Evolutionary conservation across 2,113 vertebrate species (phyloP).

Genomic region (Rhadina sibilatrix): DNA sequence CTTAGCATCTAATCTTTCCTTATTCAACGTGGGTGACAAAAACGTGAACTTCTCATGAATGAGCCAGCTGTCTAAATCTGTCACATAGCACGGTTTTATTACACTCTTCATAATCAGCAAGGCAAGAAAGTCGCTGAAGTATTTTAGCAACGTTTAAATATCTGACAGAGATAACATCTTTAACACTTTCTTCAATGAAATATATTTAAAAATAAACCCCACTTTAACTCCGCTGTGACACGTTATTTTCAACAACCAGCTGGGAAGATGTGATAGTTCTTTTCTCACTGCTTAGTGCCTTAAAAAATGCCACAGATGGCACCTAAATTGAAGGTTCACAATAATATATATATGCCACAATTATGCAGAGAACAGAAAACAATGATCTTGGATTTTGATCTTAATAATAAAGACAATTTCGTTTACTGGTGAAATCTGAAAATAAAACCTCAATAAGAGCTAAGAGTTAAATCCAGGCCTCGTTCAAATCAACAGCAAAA

Average conservation of each 20-base stretch:
- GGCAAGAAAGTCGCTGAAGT: constrained; percentile 48
- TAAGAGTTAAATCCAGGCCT: background rate
- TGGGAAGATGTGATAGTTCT: background rate
- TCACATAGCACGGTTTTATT: constrained; percentile 74
- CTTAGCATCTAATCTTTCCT: constrained; percentile 76
- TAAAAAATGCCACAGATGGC: background rate
- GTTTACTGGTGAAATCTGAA: background rate
- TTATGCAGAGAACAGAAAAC: background rate
- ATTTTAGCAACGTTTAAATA: constrained; percentile 53
- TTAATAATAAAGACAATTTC: background rate
- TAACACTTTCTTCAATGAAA: constrained; percentile 14
- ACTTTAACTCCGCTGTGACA: background rate
- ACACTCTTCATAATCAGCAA: constrained; percentile 54
- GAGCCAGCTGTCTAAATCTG: constrained; percentile 76
- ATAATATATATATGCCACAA: background rate
- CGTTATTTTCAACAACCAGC: background rate
- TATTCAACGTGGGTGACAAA: constrained; percentile 76
- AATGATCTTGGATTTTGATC: background rate
- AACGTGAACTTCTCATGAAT: constrained; percentile 76
- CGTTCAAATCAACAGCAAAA: background rate
- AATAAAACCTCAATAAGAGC: background rate
- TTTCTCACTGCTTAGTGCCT: constrained; percentile 38
- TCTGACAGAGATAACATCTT: constrained; percentile 39
- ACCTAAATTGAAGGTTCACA: background rate
- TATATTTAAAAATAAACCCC: constrained; percentile 6